A percentile compares a stretch with the other conserved stretches of the same genome.
phyloP scores from a whole-genome alignment of 2,797 vertebrate species.

The Smutsia gigantea region DNA sequence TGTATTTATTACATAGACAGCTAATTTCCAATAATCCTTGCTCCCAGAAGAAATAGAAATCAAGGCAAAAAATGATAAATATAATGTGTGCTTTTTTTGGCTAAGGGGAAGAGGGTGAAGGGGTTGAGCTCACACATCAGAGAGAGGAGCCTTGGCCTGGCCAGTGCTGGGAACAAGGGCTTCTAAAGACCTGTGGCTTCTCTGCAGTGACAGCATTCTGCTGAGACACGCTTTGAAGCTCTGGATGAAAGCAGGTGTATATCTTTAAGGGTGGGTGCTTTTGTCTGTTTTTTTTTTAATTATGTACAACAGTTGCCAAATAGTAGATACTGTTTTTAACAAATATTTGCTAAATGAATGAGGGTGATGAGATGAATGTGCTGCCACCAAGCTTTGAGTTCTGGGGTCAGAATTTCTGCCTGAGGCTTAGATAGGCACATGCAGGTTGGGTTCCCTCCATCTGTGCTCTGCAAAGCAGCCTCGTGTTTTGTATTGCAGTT shows the following conservation, averaged over 20 bases:
- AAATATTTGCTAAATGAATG: background rate
- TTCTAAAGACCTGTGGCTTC: background rate
- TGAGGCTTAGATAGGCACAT: background rate
- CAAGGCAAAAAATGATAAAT: background rate
- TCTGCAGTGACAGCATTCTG: background rate
- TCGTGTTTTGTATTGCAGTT: slow-evolving; percentile 24
- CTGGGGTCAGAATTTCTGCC: slow-evolving; percentile 34
- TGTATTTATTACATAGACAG: background rate
- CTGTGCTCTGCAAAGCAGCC: slow-evolving; percentile 20
- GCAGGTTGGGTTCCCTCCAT: background rate
- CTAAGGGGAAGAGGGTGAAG: background rate
- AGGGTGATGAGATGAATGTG: background rate
- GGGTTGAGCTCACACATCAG: background rate
- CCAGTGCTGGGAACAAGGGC: background rate
- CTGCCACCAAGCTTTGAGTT: background rate
- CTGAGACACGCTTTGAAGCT: background rate
- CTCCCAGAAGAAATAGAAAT: slow-evolving; percentile 1
- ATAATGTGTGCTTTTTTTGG: background rate
- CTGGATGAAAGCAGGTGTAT: background rate
- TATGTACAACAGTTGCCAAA: background rate
- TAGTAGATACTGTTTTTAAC: background rate
- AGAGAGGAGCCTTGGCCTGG: background rate
- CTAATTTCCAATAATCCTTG: slow-evolving; percentile 2
- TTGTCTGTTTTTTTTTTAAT: background rate
- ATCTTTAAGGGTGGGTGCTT: background rate